These are phyloP conservation scores for Antitype chi DNA, from an alignment of 2,888 invertebrate species.

Conservation along the genomic window DNA sequence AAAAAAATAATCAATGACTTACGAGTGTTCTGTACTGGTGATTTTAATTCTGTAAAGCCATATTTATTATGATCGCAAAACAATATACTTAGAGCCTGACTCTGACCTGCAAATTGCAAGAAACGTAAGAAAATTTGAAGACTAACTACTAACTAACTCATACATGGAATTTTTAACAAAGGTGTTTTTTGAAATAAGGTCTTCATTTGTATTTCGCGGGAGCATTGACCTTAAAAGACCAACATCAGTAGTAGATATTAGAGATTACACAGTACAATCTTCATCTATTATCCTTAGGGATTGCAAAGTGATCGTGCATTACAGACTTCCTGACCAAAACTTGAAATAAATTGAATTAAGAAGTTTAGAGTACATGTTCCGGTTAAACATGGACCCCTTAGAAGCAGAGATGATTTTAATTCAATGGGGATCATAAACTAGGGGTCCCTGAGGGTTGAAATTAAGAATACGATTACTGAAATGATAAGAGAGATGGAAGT, in stretches of 20 bases:
- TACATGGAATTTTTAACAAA: no score
- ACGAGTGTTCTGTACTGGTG: no score
- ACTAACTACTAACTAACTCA: no score
- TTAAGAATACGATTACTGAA: not conserved
- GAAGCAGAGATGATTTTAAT: conserved; percentile 25
- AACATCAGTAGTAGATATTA: not conserved
- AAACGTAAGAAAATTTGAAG: no score
- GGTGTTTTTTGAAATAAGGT: no score
- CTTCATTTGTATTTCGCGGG: no score
- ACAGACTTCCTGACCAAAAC: conserved; percentile 9
- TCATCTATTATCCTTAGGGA: not conserved
- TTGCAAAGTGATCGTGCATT: not conserved
- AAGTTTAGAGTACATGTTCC: conserved; percentile 27
- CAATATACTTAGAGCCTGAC: no score
- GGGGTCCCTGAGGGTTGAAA: not conserved
- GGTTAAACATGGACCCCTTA: conserved; percentile 22
- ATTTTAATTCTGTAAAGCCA: no score
- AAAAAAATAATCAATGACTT: no score
- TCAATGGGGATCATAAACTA: not conserved
- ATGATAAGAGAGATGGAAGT: not conserved
- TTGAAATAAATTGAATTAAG: conserved; percentile 25
- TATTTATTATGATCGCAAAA: no score
- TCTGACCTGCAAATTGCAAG: no score
- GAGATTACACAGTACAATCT: not conserved
- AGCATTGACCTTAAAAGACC: no score